Base-by-base conservation (phyloP, 2,797 vertebrate genomes). In the Geotria australis region DNA sequence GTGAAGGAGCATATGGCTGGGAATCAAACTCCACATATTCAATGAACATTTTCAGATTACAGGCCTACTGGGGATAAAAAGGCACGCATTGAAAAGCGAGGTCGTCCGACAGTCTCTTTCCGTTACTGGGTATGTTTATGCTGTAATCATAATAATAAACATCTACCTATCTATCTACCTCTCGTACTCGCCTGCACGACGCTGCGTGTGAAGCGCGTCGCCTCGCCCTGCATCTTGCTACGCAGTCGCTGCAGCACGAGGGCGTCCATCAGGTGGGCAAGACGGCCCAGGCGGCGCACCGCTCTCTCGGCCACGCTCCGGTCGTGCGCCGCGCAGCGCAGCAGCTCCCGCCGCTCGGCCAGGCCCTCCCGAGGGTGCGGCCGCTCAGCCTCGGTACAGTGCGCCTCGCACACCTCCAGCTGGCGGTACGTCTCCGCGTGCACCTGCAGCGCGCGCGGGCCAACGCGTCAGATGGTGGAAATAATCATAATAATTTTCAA, bases 241-340 rank as follows among this genome's bases (percentile, higher is more conserved):
- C 72, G 60, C 1, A 85, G 66, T 58, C 57, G 73, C 68, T 85
- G 77, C 49, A 73, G 64, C 8, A 68, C 70, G 67, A 84, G 76
- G 12, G 70, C 67, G 62, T 77, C 61, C 10, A 75, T 58, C n/a
- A 86, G 70, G 14, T 66, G 60, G n/a, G 70, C 69, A 53, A 83
- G 66, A 55, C 60, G 65, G 53, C 73, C 77, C 58, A 83, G 58
- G 57, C 66, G 71, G 61, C 66, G 61, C 60, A 75, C 47, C 66
- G 63, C 66, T 11, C 61, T 58, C 55, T 77, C 66, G 1, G 72
- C 65, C 8, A 58, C 65, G 5, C 12, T 59, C 56, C 74, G 56
- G 46, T 70, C 63, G 48, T 47, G 63, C 63, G 66, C 63, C 53
- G 78, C 69, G n/a, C 61, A 57, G 48, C 58, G 60, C 7, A 53